These are phyloP conservation scores for Lindbergichthys nudifrons DNA, from an alignment of 2,797 vertebrate genomes.

Conservation along the genomic window DNA sequence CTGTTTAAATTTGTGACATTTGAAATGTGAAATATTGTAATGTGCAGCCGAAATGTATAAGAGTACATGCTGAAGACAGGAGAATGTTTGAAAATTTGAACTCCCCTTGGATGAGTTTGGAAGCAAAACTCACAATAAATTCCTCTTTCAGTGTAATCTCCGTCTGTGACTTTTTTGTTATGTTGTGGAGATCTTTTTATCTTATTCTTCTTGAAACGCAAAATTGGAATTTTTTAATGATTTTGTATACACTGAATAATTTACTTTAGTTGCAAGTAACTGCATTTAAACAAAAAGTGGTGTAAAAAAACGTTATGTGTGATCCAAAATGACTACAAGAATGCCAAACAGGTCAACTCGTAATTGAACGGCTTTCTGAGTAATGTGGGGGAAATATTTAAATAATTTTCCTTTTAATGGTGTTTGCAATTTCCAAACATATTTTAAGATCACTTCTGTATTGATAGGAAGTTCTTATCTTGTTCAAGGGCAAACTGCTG, in stretches of 20 bases:
- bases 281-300: background rate
- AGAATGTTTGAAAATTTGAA: conserved; percentile 61
- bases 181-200: background rate
- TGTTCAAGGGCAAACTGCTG: conserved; percentile 54
- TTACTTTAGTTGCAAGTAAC: background rate
- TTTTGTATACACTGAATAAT: background rate
- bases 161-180: conserved; percentile 30
- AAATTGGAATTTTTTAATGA: background rate
- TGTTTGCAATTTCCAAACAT: conserved; percentile 10
- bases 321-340: background rate
- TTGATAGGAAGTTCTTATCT: conserved; percentile 34
- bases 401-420: background rate
- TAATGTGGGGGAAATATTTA: conserved; percentile 2
- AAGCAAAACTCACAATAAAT: conserved; percentile 77
- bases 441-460: conserved; percentile 22
- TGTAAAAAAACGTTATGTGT: background rate
- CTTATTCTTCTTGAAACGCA: background rate
- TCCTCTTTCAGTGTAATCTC: conserved; percentile 56
- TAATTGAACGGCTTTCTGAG: conserved; percentile 4
- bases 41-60: conserved; percentile 34
- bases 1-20: conserved; percentile 39
- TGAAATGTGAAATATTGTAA: conserved; percentile 34
- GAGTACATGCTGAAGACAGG: conserved; percentile 75
- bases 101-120: conserved; percentile 55
- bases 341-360: background rate